Base-by-base conservation (phyloP, 2,113 vertebrate genomes). In the Ondatra zibethicus region DNA sequence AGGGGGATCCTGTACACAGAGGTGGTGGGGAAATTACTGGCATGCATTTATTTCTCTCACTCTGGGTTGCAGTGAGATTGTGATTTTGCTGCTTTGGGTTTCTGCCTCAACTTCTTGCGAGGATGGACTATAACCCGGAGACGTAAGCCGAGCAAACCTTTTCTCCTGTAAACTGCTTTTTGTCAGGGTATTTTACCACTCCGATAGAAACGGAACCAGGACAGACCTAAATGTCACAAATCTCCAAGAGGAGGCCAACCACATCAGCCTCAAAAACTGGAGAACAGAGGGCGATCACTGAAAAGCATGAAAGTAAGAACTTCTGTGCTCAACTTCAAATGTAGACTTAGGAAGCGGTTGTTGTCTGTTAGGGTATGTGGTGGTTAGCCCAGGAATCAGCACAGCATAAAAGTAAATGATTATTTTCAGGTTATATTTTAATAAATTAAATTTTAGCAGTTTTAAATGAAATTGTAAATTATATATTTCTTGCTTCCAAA, bases 381-480 rank as follows among this genome's bases (percentile, higher is more conserved):
- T 33, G 9, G 25, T 82, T 85, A 31, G 42, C 73, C 66, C 52
- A 50, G 86, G 92, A 93, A 55, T 88, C 93, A 94, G 81, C 27
- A n/a, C n/a, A 63, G 89, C 14, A 63, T 78, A 36, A 90, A 70
- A 94, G 92, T 52, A 89, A 78, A 42, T 81, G 5, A 68, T 86
- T 66, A 66, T 73, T 89, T 87, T 47, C 8, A 96, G 85, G 68
- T 75, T 82, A 63, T 39, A 75, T 89, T 77, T 95, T 82, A 92
- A 82, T 9, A 52, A 96, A 94, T 72, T 80, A 63, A 63, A 29
- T 25, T 91, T 63, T 42, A 78, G 12, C 33, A 70, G 33, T 55
- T 39, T 11, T 16, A 39, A 72, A 72, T 88, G 21, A 72, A 72
- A 94, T 96, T 96, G 88, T 89, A 85, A 78, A 86, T 78, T 73